Base-by-base conservation (phyloP, 2,113 vertebrate species). In the Atrichornis clamosus region DNA sequence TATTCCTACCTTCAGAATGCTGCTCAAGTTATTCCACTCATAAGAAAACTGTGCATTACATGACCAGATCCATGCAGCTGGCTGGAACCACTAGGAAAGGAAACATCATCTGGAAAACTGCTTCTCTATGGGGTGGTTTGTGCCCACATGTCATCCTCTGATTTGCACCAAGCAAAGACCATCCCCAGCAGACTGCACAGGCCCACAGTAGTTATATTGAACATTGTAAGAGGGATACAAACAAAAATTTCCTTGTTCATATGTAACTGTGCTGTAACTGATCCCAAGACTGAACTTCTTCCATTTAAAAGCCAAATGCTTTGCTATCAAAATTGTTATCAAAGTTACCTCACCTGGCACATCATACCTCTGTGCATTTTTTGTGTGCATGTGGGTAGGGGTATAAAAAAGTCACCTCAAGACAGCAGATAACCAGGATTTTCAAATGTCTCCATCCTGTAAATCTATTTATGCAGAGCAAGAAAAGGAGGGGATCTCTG, bases 21-120 rank as follows among this genome's bases (percentile, higher is more conserved):
- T 93, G 17, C 49, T 75, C 63, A 67, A 75, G 16, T 84, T 60
- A 56, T 2, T 53, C 10, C 17, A 6, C 6, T 41, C 8, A 1
- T 64, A 44, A 88, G 52, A 62, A 76, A 59, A 55, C 12, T 0
- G 0, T 60, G 16, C 1, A 3, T 62, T 58, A 41, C 1, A 0
- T 64, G 32, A 55, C 16, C 39, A 35, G 39, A 52, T 74, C 11
- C 33, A 32, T 24, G 22, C 26, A 84, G 18, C 27, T 84, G 63
- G 15, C 27, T 84, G 69, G 18, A 87, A 27, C 18, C 24, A 26
- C 27, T 41, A 55, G 22, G 50, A 75, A 49, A 74, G 30, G 24
- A 93, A 87, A 15, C 18, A 11, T 15, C 60, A 27, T 44, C 22
- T 69, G 59, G 11, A 63, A 15, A 83, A 41, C 28, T 90, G 24